Percentiles rank a stretch among this genome's conserved stretches.
Evolutionary conservation across 2,113 vertebrate species (phyloP).

Genomic region (Pangasianodon hypophthalmus): DNA sequence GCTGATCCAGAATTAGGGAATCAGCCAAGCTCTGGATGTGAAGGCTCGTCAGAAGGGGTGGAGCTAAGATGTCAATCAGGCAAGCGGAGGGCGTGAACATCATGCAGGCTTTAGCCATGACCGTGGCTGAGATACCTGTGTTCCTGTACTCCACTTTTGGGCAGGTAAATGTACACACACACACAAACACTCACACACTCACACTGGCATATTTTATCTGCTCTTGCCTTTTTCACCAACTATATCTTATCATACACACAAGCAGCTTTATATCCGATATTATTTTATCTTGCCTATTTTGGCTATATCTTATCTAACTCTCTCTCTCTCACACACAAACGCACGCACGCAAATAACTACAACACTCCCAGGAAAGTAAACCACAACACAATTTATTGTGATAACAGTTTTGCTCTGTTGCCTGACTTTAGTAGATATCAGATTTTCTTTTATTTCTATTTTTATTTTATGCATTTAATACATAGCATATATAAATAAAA

Average conservation of each 20-base stretch:
- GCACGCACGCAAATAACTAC: neutral
- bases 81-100: conserved; percentile 87
- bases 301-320: neutral
- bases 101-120: conserved; percentile 97
- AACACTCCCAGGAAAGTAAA: neutral
- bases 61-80: conserved; percentile 82
- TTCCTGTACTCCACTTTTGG: conserved; percentile 96
- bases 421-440: neutral
- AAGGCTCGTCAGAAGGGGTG: conserved; percentile 33
- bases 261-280: neutral
- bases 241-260: neutral
- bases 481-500: neutral
- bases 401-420: neutral
- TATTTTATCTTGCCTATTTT: neutral
- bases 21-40: conserved; percentile 43
- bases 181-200: neutral
- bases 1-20: conserved; percentile 9
- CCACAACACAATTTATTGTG: neutral
- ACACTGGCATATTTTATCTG: neutral
- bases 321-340: neutral
- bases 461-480: too few species aligned
- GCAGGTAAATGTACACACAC: conserved; percentile 77
- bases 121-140: conserved; percentile 94
- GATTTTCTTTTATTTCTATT: too few species aligned
- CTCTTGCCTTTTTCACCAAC: neutral